These are phyloP conservation scores for Brachyrhaphis roseni DNA, from an alignment of 2,797 vertebrate genomes.

Conservation along the genomic window DNA sequence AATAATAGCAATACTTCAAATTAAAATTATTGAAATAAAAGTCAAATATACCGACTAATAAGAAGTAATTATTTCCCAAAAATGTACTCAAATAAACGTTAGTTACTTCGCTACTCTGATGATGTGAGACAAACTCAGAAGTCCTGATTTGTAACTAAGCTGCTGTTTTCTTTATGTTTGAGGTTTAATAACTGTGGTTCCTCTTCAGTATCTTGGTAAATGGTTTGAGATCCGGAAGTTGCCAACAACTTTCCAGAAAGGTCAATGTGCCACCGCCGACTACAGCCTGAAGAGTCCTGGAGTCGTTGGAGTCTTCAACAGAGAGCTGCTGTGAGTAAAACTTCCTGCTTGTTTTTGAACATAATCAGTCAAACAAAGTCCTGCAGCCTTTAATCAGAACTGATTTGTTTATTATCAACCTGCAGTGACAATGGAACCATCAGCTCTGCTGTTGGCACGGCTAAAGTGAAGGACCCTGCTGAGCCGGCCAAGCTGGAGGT, in stretches of 20 bases:
- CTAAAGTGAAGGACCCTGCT: conserved; percentile 68
- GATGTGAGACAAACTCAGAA: neutral
- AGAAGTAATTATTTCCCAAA: too few species aligned
- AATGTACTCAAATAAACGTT: too few species aligned
- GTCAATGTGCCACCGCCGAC: conserved; percentile 83
- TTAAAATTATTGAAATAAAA: too few species aligned
- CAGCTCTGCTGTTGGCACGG: conserved; percentile 61
- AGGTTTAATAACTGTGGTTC: neutral
- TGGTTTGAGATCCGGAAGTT: conserved; percentile 89
- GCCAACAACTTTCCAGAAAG: conserved; percentile 80
- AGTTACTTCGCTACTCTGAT: too few species aligned
- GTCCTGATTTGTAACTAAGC: neutral
- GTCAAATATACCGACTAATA: too few species aligned
- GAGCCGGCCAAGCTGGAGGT: conserved; percentile 86
- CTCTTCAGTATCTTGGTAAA: conserved; percentile 83
- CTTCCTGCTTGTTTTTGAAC: neutral
- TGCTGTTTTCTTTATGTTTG: neutral
- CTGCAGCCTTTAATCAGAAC: neutral
- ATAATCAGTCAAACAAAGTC: conserved; percentile 45
- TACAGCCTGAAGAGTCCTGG: conserved; percentile 79
- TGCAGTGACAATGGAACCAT: conserved; percentile 1
- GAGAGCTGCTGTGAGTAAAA: conserved; percentile 82
- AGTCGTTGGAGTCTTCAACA: conserved; percentile 84
- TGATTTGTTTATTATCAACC: neutral
- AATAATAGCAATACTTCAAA: too few species aligned